phyloP scores from a whole-genome alignment of 2,797 vertebrate genomes.

The Erethizon dorsatum region DNA sequence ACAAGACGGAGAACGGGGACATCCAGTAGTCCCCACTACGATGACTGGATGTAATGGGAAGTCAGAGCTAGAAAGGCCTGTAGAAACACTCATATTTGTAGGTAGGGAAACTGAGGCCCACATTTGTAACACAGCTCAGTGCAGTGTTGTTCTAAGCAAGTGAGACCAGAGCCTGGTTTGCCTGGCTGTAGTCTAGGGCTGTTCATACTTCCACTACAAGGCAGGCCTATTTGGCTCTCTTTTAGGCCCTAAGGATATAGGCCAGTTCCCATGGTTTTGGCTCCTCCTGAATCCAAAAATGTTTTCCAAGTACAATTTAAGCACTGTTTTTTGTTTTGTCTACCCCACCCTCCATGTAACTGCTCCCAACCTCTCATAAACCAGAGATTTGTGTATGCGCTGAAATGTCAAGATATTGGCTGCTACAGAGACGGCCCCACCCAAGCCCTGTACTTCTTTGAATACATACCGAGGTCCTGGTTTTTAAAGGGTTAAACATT shows the following conservation, averaged over 20 bases:
- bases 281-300: conserved; percentile 73
- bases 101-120: conserved; percentile 17
- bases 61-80: background rate
- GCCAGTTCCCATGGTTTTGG: conserved; percentile 82
- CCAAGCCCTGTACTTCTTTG: background rate
- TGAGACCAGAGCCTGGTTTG: background rate
- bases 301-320: conserved; percentile 79
- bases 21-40: background rate
- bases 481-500: conserved; percentile 72
- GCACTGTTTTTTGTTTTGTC: conserved; percentile 74
- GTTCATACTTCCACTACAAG: conserved; percentile 56
- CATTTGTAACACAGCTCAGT: background rate
- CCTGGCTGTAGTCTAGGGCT: background rate
- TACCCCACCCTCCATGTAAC: conserved; percentile 66
- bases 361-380: conserved; percentile 53
- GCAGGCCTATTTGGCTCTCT: conserved; percentile 70
- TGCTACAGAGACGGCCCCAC: background rate
- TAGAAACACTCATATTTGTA: background rate
- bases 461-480: background rate
- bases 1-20: background rate
- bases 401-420: conserved; percentile 35
- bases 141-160: background rate
- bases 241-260: conserved; percentile 66
- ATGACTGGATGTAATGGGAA: background rate
- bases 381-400: background rate